Conservation (phyloP, 2,888 invertebrate species). For the Meloe dianella region DNA sequence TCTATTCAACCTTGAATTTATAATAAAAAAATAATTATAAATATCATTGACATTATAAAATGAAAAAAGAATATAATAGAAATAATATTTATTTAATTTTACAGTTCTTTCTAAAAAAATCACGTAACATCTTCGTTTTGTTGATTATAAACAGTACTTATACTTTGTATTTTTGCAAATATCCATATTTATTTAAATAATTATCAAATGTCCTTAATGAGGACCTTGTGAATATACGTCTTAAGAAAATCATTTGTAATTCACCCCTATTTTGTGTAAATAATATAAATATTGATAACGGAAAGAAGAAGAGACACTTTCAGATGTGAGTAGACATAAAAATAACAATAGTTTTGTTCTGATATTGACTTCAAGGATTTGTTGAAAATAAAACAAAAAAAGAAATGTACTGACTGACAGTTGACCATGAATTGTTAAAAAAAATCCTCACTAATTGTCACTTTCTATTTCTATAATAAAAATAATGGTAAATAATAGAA, state of each 20-base stretch:
- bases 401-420: not conserved
- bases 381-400: not conserved
- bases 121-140: too few species aligned
- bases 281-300: not conserved
- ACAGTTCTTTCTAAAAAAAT: too few species aligned
- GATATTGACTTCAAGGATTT: not conserved
- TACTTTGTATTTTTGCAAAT: too few species aligned
- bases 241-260: not conserved
- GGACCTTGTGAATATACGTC: not conserved
- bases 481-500: not conserved
- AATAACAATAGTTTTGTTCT: not conserved
- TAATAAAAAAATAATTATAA: not conserved
- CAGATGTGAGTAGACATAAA: not conserved
- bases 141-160: too few species aligned
- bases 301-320: not conserved
- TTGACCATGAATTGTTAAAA: not conserved
- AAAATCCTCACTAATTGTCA: not conserved
- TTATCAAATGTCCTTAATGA: not conserved
- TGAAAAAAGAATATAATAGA: not conserved
- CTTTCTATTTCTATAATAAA: constrained; percentile 2
- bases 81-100: too few species aligned
- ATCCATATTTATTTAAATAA: too few species aligned
- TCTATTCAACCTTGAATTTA: not conserved
- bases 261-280: not conserved
- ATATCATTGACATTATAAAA: not conserved